These are phyloP conservation scores for Megaleporinus macrocephalus DNA, from an alignment of 2,113 vertebrate genomes.

Conservation along the genomic window DNA sequence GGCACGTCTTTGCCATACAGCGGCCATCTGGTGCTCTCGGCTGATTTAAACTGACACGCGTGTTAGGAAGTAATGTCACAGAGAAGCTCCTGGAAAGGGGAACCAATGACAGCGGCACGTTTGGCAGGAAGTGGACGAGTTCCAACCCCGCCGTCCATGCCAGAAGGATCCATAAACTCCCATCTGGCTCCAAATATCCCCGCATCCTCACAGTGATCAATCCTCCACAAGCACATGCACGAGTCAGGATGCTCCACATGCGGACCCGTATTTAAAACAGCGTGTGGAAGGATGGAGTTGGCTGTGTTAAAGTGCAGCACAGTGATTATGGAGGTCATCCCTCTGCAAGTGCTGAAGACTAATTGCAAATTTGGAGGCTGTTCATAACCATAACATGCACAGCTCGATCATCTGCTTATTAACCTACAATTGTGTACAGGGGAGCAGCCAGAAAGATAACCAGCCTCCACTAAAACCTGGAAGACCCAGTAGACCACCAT, in stretches of 20 bases:
- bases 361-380: constrained; percentile 40
- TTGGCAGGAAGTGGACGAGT: constrained; percentile 45
- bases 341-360: constrained; percentile 29
- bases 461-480: neutral
- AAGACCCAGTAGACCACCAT: neutral
- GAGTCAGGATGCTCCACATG: neutral
- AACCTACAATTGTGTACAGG: constrained; percentile 39
- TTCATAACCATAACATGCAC: constrained; percentile 14
- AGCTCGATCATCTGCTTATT: constrained; percentile 44
- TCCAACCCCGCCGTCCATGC: constrained; percentile 25
- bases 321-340: constrained; percentile 30
- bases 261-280: constrained; percentile 25
- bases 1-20: constrained; percentile 28
- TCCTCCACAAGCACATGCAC: neutral
- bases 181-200: constrained; percentile 53
- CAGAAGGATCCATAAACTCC: constrained; percentile 42
- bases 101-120: constrained; percentile 25
- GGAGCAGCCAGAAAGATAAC: constrained; percentile 31
- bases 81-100: constrained; percentile 51
- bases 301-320: neutral
- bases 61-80: constrained; percentile 56
- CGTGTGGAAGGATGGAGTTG: constrained; percentile 19
- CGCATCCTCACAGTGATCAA: neutral
- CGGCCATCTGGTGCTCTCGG: constrained; percentile 54
- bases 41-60: constrained; percentile 47